Evolutionary conservation across 2,113 vertebrate genomes (phyloP).

Genomic region (Mus musculus): DNA sequence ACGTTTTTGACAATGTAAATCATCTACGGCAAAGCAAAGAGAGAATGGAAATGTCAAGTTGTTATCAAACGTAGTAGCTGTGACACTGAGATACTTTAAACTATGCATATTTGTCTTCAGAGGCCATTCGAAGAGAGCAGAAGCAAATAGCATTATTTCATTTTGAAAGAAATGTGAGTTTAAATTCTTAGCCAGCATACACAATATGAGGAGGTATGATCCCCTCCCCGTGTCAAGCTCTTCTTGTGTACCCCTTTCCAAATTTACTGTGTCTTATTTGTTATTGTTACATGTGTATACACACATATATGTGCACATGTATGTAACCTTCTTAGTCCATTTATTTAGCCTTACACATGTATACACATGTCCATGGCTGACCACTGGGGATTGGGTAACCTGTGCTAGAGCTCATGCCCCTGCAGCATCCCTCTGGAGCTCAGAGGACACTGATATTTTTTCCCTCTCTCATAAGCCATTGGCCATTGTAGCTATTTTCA

Average conservation of each 20-base stretch:
- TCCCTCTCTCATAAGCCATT: not conserved
- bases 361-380: not conserved
- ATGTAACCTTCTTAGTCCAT: not conserved
- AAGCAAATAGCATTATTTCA: not conserved
- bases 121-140: not conserved
- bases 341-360: not conserved
- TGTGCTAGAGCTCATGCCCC: not conserved
- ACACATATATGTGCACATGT: not conserved
- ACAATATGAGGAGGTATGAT: not conserved
- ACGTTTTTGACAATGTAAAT: slow-evolving; percentile 26
- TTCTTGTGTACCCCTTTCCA: not conserved
- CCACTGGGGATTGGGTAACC: no score
- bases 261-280: not conserved
- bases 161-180: not conserved
- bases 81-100: not conserved
- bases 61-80: not conserved
- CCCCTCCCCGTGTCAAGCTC: not conserved
- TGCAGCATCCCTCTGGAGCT: no score
- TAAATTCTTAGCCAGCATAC: not conserved
- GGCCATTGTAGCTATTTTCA: not conserved
- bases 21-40: not conserved
- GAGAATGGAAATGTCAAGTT: not conserved
- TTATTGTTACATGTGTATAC: not conserved
- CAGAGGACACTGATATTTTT: not conserved
- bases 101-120: slow-evolving; percentile 25